Conservation (phyloP, 2,113 vertebrate genomes). For the Halichoerus grypus region DNA sequence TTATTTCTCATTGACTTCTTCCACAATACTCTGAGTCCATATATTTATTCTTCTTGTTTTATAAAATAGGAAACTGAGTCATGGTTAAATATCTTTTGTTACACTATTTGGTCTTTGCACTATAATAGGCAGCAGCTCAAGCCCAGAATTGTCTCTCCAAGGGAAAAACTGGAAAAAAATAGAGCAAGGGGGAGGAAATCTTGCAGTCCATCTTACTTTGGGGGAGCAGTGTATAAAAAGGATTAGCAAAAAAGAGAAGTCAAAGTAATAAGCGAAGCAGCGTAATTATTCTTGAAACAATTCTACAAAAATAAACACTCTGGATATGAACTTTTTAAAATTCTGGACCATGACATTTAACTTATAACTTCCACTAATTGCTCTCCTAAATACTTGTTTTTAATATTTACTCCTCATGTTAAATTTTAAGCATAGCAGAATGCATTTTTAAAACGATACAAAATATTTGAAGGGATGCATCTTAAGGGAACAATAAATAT, state of each 20-base stretch:
- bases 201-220: background rate
- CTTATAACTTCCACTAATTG: background rate
- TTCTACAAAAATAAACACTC: background rate
- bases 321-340: background rate
- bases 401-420: background rate
- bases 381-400: background rate
- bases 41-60: constrained; percentile 13
- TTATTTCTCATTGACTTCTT: background rate
- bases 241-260: background rate
- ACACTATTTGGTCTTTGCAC: background rate
- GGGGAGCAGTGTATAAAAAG: background rate
- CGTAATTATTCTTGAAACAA: background rate
- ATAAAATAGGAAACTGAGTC: background rate
- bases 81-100: background rate
- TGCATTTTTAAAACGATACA: background rate
- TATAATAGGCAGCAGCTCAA: background rate
- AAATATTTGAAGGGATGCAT: background rate
- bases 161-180: background rate
- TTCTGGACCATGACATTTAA: background rate
- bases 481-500: background rate
- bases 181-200: background rate
- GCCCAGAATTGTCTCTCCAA: background rate
- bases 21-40: background rate
- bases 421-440: background rate
- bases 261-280: background rate